Evolutionary conservation across 2,797 vertebrate species (phyloP).

Genomic region (Anguilla megastoma): DNA sequence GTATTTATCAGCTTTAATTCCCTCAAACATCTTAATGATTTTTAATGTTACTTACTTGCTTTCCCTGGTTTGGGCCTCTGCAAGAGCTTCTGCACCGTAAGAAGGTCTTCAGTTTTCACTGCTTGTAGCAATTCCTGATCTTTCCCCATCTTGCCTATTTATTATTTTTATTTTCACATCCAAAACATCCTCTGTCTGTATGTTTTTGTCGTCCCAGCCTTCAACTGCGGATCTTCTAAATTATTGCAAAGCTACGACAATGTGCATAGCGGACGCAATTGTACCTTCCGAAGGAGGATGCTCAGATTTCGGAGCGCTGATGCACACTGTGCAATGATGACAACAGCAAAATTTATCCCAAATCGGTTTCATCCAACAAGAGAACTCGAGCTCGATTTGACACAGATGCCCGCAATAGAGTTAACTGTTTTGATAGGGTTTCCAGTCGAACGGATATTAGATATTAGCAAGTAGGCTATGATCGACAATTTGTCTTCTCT

Average conservation of each 20-base stretch:
- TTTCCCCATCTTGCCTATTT: slow-evolving; percentile 85
- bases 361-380: slow-evolving; percentile 28
- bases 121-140: slow-evolving; percentile 98
- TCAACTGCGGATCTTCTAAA: slow-evolving; percentile 62
- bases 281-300: slow-evolving; percentile 42
- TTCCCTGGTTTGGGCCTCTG: slow-evolving; percentile 94
- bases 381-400: slow-evolving; percentile 30
- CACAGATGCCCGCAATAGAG: neutral
- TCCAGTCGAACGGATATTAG: slow-evolving; percentile 20
- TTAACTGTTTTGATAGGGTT: slow-evolving; percentile 1
- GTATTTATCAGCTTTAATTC: slow-evolving; percentile 39
- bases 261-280: slow-evolving; percentile 44
- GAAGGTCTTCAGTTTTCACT: slow-evolving; percentile 95
- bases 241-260: slow-evolving; percentile 45
- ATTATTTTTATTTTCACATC: slow-evolving; percentile 60
- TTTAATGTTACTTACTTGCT: slow-evolving; percentile 81
- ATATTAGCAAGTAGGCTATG: neutral
- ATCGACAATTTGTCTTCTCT: neutral
- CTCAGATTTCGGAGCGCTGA: slow-evolving; percentile 41
- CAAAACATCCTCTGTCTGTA: slow-evolving; percentile 67
- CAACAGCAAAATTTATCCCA: slow-evolving; percentile 40
- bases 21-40: slow-evolving; percentile 18
- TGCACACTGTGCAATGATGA: slow-evolving; percentile 35
- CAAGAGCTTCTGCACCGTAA: slow-evolving; percentile 94
- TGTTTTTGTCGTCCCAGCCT: slow-evolving; percentile 39